Percentiles rank a stretch among this genome's conserved stretches.
Evolutionary conservation across 2,113 vertebrate genomes (phyloP).

Genomic region (Platanista minor): DNA sequence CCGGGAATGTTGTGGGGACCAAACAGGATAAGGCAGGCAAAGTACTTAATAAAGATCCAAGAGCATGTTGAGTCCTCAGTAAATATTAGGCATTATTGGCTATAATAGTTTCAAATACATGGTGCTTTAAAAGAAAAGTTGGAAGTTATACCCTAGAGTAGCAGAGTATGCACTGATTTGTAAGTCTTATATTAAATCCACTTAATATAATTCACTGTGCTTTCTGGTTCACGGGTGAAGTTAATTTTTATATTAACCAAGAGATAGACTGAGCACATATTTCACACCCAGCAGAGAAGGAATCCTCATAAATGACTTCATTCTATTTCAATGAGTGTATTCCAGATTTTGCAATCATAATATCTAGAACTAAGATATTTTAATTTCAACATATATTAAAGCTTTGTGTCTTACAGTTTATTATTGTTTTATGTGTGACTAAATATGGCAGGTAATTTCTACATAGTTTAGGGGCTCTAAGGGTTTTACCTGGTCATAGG

Average conservation of each 20-base stretch:
- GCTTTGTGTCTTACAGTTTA: not conserved
- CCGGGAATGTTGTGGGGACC: not conserved
- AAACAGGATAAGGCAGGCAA: not conserved
- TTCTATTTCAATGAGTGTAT: not conserved
- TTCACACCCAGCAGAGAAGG: not conserved
- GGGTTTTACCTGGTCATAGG: not conserved
- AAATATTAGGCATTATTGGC: not conserved
- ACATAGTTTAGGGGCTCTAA: not conserved
- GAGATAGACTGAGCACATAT: not conserved
- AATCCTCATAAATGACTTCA: not conserved
- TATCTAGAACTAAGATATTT: slow-evolving; percentile 10
- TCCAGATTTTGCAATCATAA: not conserved
- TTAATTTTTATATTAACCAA: not conserved
- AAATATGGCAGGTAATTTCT: not conserved
- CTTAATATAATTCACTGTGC: not conserved
- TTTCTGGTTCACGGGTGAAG: not conserved
- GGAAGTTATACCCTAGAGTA: not conserved
- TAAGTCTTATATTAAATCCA: not conserved
- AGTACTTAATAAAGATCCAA: not conserved
- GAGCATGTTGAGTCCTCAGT: not conserved
- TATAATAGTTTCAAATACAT: not conserved
- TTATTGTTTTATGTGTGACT: not conserved
- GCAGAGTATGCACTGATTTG: not conserved
- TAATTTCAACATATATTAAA: not conserved
- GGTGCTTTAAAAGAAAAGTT: not conserved